Evolutionary conservation across 2,113 vertebrate genomes (phyloP), one percentile per base, ranked within the genome.

Genomic region (Anolis sagrei): DNA sequence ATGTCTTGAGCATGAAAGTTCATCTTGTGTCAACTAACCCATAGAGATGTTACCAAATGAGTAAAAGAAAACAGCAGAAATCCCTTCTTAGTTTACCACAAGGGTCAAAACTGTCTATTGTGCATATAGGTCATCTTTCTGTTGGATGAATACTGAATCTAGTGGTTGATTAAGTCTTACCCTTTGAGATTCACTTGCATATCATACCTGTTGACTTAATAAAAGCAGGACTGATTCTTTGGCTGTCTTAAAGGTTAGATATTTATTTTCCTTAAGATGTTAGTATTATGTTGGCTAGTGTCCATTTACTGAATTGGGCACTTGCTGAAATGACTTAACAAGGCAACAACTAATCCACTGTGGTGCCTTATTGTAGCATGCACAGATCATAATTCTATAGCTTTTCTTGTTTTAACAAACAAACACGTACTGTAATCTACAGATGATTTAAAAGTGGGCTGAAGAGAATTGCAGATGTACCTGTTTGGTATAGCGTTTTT

Each of bases 1-100:
- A 51, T 78, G 76, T 80, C 16, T 79, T 79, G 92, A 93, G 87
- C 70, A 23, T 90, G 88, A 87, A 88, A 83, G 76, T 83, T 88
- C 64, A 86, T 81, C 58, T 77, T 85, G 0, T 14, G 32, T 64
- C 64, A 85, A 78, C 51, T 39, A 27, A 61, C 25, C 8, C 64
- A 86, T 64, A 16, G 87, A 87, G 85, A 85, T 77, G 78, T 89
- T 49, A 85, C 75, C 54, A 69, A 76, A 0, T 18, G 13, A 73
- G 1, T 4, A 8, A 77, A 19, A 83, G 68, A 69, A 48, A 73
- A 70, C 62, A 85, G 13, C 4, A 0, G 4, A 2, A 81, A 1
- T 34, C 39, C 39, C 44, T 80, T 4, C n/a, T 58, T 85, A 82
- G 25, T 74, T 74, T 61, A 62, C 49, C 21, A 23, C 23, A 7